Evolutionary conservation across 1,140 invertebrate genomes (phyloP).

Genomic region (Drosophila orena): DNA sequence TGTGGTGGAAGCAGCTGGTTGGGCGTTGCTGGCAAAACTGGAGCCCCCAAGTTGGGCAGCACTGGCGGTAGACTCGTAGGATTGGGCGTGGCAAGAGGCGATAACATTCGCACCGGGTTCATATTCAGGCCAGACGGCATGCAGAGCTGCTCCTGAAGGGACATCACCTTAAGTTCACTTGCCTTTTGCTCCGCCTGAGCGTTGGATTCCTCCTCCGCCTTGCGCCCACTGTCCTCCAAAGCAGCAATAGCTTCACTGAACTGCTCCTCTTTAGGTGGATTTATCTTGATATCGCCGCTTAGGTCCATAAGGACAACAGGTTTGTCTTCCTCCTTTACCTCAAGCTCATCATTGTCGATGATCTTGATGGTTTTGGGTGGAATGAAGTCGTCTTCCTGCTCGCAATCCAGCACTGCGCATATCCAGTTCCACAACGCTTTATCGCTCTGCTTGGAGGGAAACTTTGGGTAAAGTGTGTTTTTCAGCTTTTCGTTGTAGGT

Average conservation of each 20-base stretch:
- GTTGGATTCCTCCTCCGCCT: slow-evolving; percentile 60
- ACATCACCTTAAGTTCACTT: slow-evolving; percentile 79
- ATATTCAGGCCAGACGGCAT: slow-evolving; percentile 84
- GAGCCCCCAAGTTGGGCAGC: slow-evolving; percentile 38
- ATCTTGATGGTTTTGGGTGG: slow-evolving; percentile 81
- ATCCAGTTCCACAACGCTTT: slow-evolving; percentile 87
- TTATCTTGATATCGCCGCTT: slow-evolving; percentile 49
- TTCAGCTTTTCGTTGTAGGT: slow-evolving; percentile 93
- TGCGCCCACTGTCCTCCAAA: slow-evolving; percentile 57
- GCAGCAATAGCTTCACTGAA: slow-evolving; percentile 35
- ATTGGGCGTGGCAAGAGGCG: slow-evolving; percentile 76
- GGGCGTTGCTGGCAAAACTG: slow-evolving; percentile 26
- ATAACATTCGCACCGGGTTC: slow-evolving; percentile 83
- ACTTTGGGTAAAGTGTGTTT: slow-evolving; percentile 88
- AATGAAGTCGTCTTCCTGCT: slow-evolving; percentile 82
- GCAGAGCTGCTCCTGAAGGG: slow-evolving; percentile 81
- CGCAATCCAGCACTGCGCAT: slow-evolving; percentile 77
- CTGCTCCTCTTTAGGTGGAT: slow-evolving; percentile 54
- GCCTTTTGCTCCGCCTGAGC: slow-evolving; percentile 72
- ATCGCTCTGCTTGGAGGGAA: slow-evolving; percentile 88
- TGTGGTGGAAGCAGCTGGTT: slow-evolving; percentile 37
- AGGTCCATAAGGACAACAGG: slow-evolving; percentile 11
- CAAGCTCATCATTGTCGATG: slow-evolving; percentile 71
- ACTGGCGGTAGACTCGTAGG: slow-evolving; percentile 57
- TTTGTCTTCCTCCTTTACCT: slow-evolving; percentile 55